phyloP scores from a whole-genome alignment of 1,140 invertebrate genomes.

The Battus philenor region DNA sequence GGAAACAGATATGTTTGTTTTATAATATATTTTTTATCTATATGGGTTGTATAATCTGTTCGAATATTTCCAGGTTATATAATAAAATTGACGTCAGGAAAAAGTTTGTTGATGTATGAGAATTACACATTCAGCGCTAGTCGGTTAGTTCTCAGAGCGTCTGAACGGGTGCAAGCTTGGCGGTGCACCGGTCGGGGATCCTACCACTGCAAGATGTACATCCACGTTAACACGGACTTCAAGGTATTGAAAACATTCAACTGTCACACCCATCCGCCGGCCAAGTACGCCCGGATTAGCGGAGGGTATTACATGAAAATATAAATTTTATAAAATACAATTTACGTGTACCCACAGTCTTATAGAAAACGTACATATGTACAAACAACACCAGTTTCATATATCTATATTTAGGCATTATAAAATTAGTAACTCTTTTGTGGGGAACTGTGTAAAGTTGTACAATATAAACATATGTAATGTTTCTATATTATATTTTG shows the following conservation, averaged over 20 bases:
- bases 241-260: constrained; percentile 11
- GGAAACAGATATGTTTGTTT: no score
- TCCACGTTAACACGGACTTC: constrained; percentile 14
- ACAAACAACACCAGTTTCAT: no score
- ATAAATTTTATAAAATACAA: no score
- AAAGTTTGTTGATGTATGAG: constrained; percentile 19
- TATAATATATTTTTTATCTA: no score
- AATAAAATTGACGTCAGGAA: constrained; percentile 15
- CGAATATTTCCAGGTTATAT: neutral
- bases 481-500: no score
- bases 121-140: constrained; percentile 23
- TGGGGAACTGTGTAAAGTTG: no score
- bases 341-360: no score
- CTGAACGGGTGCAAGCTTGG: constrained; percentile 14
- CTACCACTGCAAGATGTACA: constrained; percentile 22
- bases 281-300: constrained; percentile 9
- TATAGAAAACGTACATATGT: no score
- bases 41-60: no score
- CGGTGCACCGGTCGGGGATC: constrained; percentile 21
- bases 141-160: constrained; percentile 5
- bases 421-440: no score
- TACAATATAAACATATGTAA: no score
- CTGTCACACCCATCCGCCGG: constrained; percentile 17
- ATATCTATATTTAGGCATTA: no score
- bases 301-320: constrained; percentile 19